Evolutionary conservation across 2,113 vertebrate genomes (phyloP).

Genomic region (Apteryx mantelli): DNA sequence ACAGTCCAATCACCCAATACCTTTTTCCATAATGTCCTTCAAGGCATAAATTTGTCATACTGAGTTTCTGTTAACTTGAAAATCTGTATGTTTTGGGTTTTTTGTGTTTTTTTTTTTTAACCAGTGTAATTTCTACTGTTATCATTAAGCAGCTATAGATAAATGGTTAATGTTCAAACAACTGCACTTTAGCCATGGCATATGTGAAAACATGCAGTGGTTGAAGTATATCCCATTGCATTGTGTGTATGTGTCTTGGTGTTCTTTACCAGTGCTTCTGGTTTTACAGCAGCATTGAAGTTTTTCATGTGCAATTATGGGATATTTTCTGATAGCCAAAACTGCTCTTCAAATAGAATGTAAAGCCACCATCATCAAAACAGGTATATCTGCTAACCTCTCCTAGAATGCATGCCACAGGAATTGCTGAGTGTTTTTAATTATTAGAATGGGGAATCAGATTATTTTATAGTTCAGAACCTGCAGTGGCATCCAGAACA

Average conservation of each 20-base stretch:
- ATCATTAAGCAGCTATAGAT: background rate
- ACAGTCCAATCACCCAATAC: background rate
- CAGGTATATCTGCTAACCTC: background rate
- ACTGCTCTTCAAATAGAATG: background rate
- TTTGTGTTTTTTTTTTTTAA: background rate
- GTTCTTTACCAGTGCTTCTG: background rate
- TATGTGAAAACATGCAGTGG: background rate
- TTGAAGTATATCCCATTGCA: background rate
- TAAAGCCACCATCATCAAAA: background rate
- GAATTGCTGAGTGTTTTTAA: background rate
- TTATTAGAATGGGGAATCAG: background rate
- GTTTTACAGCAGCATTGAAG: background rate
- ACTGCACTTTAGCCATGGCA: background rate
- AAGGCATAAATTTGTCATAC: background rate
- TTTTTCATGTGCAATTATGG: background rate
- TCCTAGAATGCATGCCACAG: background rate
- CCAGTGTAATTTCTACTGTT: background rate
- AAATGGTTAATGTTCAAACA: background rate
- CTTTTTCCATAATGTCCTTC: background rate
- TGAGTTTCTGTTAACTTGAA: background rate
- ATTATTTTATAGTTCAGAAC: background rate
- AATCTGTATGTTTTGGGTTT: background rate
- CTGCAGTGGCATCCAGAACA: background rate
- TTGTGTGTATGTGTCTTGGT: background rate
- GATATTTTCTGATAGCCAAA: background rate